phyloP scores from a whole-genome alignment of 2,113 vertebrate species.

The Perognathus longimembris region DNA sequence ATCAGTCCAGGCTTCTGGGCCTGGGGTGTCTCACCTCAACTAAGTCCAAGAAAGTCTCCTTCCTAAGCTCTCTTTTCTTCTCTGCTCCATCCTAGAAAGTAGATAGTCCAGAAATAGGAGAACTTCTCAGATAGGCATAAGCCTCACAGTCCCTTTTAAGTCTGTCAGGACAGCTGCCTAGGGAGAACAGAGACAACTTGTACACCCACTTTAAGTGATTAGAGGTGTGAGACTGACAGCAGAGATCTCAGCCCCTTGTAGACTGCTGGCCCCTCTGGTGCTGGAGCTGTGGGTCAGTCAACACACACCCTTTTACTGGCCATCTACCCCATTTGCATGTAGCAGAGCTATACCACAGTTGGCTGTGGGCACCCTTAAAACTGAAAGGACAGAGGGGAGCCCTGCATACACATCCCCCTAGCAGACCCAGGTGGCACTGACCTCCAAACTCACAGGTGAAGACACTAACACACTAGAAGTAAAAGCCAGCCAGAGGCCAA shows the following conservation, averaged over 20 bases:
- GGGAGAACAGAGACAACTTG: background rate
- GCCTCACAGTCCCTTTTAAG: background rate
- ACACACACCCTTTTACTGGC: too few species aligned
- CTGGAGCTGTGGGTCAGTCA: too few species aligned
- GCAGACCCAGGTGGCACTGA: too few species aligned
- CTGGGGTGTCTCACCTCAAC: too few species aligned
- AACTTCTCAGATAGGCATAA: background rate
- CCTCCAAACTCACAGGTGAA: background rate
- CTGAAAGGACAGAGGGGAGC: background rate
- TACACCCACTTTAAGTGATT: background rate
- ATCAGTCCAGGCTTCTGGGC: background rate
- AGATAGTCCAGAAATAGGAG: fast-evolving
- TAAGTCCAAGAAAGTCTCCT: background rate
- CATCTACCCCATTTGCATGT: background rate
- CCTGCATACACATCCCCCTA: too few species aligned
- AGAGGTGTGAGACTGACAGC: background rate
- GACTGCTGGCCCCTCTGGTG: background rate
- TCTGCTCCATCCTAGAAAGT: background rate
- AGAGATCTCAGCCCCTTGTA: background rate
- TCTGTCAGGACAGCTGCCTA: background rate
- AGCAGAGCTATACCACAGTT: background rate
- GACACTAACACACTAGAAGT: too few species aligned
- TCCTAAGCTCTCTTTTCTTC: background rate
- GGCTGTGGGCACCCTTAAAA: too few species aligned
- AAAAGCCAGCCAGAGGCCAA: background rate